Evolutionary conservation across 2,113 vertebrate species (phyloP), one percentile per base, ranked within the genome.

Genomic region (Ciconia maguari): DNA sequence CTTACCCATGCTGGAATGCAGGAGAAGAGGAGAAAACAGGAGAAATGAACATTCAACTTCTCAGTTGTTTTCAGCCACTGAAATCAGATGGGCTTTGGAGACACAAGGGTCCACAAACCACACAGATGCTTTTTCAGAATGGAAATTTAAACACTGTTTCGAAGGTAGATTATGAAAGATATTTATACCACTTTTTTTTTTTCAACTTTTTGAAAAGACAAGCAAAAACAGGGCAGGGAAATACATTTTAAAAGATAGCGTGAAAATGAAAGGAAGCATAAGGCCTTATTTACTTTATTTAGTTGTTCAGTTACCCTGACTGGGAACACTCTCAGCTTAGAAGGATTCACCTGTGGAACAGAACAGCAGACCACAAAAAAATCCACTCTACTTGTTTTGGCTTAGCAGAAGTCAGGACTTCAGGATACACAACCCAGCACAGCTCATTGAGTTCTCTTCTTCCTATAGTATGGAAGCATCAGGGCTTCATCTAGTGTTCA

Each of bases 401-500:
- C 10, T 77, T 86, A 66, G 29, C 38, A 83, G 49, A 77, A 77
- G 42, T 83, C 14, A 9, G 30, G 20, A 85, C 13, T 78, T 64
- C 22, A 48, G 36, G 13, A 62, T 38, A 41, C 6, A 48, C 10
- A 86, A n/a, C 14, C 8, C 41, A 36, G 18, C 21, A 60, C 15
- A 84, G 22, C 11, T 51, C 14, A 58, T 4, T 27, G 32, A 78
- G 16, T 81, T 84, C 11, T 61, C 42, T 72, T 54, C 32, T 64
- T 85, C 18, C 46, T 91, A 41, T 38, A 81, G 46, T 44, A 30
- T 83, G 41, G 65, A 95, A 93, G 91, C 46, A 87, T 83, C 89
- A 90, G 91, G 66, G 81, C 69, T 96, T 96, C 91, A 97, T 95
- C 91, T 83, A 94, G 74, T 71, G 84, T 94, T 96, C 87, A 68